Evolutionary conservation across 2,888 invertebrate species (phyloP).

Genomic region (Penaeus monodon): DNA sequence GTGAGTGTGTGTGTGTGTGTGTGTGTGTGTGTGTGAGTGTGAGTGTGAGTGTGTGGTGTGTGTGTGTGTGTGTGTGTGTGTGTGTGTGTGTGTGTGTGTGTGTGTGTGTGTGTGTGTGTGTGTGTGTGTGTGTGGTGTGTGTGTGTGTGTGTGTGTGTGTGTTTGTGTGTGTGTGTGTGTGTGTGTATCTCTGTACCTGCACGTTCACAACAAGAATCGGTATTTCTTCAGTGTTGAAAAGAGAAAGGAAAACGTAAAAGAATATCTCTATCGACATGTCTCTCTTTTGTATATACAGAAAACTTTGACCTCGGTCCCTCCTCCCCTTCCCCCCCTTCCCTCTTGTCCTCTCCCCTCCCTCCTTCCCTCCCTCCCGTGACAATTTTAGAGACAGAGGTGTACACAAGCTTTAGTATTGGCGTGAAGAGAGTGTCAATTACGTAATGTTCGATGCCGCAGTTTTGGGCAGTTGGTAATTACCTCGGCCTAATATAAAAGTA

Average conservation of each 20-base stretch:
- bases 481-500: constrained; percentile 54
- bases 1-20: constrained; percentile 16
- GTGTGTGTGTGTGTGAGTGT: background rate
- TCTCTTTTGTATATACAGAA: no score
- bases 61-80: constrained; percentile 20
- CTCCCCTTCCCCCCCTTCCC: background rate
- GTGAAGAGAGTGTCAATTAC: constrained; percentile 39
- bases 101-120: constrained; percentile 4
- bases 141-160: constrained; percentile 8
- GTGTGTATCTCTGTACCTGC: background rate
- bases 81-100: background rate
- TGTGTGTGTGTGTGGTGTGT: constrained; percentile 1
- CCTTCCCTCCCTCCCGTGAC: background rate
- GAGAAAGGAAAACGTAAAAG: no score
- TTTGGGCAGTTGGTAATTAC: constrained; percentile 48
- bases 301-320: background rate
- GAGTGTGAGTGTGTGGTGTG: background rate
- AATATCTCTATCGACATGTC: no score
- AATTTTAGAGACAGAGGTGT: background rate
- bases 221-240: no score
- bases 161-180: background rate
- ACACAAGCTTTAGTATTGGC: background rate
- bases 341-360: background rate
- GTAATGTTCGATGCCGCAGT: constrained; percentile 30
- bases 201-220: background rate